Conservation (phyloP, 2,797 vertebrate genomes). For the Mycteria americana region DNA sequence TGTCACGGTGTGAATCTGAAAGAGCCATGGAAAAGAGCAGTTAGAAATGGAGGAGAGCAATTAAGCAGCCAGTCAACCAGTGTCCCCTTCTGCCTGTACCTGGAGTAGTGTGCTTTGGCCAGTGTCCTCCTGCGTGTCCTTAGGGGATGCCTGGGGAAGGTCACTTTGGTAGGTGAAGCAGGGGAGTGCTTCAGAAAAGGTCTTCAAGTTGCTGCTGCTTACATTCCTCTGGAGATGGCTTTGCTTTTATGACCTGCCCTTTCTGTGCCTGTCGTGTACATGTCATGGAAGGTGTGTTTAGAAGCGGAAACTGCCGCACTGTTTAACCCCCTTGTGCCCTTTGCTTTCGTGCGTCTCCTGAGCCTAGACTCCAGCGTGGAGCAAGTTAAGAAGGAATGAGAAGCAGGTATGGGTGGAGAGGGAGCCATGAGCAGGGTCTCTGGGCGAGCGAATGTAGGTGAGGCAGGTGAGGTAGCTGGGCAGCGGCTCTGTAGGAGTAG, state of each 20-base stretch:
- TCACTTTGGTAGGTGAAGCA: rapidly evolving
- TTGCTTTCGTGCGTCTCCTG: rapidly evolving
- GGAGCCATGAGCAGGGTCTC: not conserved
- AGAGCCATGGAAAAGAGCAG: not conserved
- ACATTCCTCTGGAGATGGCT: not conserved
- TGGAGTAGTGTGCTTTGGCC: not conserved
- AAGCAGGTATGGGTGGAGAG: not conserved
- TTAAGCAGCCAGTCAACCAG: no score
- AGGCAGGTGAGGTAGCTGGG: not conserved
- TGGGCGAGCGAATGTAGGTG: not conserved
- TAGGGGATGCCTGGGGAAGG: not conserved
- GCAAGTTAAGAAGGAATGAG: not conserved
- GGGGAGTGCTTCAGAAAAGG: not conserved
- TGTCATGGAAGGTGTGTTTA: not conserved
- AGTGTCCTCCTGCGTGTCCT: not conserved
- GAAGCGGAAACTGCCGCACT: not conserved
- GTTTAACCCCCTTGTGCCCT: not conserved
- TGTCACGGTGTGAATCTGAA: not conserved
- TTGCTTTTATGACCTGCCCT: not conserved
- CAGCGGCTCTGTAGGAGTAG: rapidly evolving
- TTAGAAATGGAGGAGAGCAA: not conserved
- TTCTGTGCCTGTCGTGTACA: not conserved
- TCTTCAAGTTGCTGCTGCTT: not conserved
- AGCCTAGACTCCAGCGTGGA: not conserved
- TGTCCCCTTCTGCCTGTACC: not conserved